These are phyloP conservation scores for Drosophila auraria DNA, from an alignment of 1,140 invertebrate species.

Conservation along the genomic window DNA sequence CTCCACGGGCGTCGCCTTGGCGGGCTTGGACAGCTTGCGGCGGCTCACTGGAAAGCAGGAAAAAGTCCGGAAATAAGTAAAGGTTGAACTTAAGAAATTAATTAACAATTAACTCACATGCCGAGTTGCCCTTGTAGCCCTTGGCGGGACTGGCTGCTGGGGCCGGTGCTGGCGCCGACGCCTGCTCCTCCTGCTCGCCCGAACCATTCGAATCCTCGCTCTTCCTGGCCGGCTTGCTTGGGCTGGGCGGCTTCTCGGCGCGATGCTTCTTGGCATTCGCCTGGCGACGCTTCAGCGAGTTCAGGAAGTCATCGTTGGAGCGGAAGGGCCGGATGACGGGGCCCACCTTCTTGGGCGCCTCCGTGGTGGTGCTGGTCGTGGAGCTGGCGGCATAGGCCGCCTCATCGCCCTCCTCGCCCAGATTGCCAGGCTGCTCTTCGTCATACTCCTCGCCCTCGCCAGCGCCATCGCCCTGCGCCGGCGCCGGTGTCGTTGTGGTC, in stretches of 20 bases:
- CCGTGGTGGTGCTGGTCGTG: slow-evolving; percentile 89
- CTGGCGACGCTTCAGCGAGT: slow-evolving; percentile 88
- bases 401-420: slow-evolving; percentile 85
- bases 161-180: slow-evolving; percentile 55
- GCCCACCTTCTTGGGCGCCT: slow-evolving; percentile 88
- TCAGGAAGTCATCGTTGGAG: slow-evolving; percentile 90
- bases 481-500: slow-evolving; percentile 75
- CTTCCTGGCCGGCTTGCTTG: slow-evolving; percentile 76
- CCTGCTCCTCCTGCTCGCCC: slow-evolving; percentile 63
- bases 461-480: slow-evolving; percentile 48
- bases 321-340: slow-evolving; percentile 89
- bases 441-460: slow-evolving; percentile 85
- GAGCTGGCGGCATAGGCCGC: slow-evolving; percentile 67
- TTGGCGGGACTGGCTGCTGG: slow-evolving; percentile 62
- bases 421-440: slow-evolving; percentile 75
- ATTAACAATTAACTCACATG: slow-evolving; percentile 54
- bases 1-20: slow-evolving; percentile 68
- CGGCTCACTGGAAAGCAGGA: slow-evolving; percentile 59
- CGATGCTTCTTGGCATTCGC: slow-evolving; percentile 86
- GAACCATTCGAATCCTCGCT: slow-evolving; percentile 33
- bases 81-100: not conserved
- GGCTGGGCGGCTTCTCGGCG: slow-evolving; percentile 69
- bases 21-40: slow-evolving; percentile 73
- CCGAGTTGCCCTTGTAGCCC: slow-evolving; percentile 74
- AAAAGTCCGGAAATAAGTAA: not conserved